Evolutionary conservation across 2,113 vertebrate genomes (phyloP).

Genomic region (Semnornis frantzii): DNA sequence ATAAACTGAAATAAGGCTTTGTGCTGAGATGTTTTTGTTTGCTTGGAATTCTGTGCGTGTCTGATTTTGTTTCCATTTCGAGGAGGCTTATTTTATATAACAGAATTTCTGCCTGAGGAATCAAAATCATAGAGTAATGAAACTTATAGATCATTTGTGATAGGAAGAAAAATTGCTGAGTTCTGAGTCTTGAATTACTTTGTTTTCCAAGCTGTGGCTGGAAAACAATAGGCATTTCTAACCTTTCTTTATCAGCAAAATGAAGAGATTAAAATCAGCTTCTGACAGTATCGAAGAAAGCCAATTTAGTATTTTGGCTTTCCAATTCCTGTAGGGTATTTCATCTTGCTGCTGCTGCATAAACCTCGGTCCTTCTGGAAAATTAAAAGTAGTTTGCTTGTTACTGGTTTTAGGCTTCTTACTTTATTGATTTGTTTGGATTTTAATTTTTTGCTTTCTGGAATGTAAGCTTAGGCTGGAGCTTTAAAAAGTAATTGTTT

Average conservation of each 20-base stretch:
- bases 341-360: not conserved
- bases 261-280: constrained; percentile 63
- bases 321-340: not conserved
- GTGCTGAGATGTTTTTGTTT: not conserved
- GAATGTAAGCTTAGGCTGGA: not conserved
- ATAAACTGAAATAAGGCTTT: not conserved
- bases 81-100: constrained; percentile 54
- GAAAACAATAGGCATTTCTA: constrained; percentile 50
- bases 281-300: constrained; percentile 50
- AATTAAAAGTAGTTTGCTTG: not conserved
- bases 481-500: not conserved
- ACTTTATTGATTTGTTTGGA: not conserved
- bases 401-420: not conserved
- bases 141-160: constrained; percentile 81
- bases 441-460: not conserved
- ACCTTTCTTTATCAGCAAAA: constrained; percentile 65
- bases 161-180: constrained; percentile 76
- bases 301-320: constrained; percentile 32
- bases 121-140: constrained; percentile 78
- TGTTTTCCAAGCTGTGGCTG: constrained; percentile 32
- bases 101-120: constrained; percentile 71
- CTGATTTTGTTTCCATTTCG: constrained; percentile 61
- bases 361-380: not conserved
- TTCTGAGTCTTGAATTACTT: constrained; percentile 66
- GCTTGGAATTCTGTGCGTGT: constrained; percentile 6